These are phyloP conservation scores for Haliclona indistincta DNA, from an alignment of 37 sponge, comb jelly and placozoan genomes.

Conservation along the genomic window DNA sequence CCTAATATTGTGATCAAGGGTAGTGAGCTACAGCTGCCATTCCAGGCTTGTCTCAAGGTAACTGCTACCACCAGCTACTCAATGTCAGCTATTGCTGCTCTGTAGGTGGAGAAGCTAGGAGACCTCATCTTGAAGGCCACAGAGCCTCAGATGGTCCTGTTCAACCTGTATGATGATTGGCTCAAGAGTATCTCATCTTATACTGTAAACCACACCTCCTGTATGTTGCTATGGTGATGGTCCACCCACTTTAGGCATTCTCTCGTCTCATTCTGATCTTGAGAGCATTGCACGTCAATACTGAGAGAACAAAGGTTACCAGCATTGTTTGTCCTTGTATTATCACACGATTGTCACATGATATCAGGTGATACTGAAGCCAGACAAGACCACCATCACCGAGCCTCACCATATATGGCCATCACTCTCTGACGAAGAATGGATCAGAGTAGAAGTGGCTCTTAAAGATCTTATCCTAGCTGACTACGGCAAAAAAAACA, in stretches of 20 bases:
- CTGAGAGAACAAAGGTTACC: conserved; percentile 88
- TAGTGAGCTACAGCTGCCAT: conserved; percentile 98
- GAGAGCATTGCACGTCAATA: conserved; percentile 97
- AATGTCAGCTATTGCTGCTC: not conserved
- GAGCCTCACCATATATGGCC: conserved; percentile 99
- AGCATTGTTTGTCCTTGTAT: not conserved
- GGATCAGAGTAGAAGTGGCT: conserved; percentile 95
- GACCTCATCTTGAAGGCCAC: conserved; percentile 98
- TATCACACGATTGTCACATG: not conserved
- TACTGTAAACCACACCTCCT: conserved; percentile 55
- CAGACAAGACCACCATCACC: conserved; percentile 99
- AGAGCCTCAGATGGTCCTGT: conserved; percentile 99
- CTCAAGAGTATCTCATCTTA: conserved; percentile 99
- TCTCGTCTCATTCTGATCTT: conserved; percentile 97
- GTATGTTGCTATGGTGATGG: conserved; percentile 3
- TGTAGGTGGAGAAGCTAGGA: conserved; percentile 95
- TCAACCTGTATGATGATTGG: conserved; percentile 99
- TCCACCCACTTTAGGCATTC: conserved; percentile 71
- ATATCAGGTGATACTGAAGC: conserved; percentile 89
- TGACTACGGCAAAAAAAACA: conserved; percentile 99
- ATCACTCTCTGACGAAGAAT: conserved; percentile 92
- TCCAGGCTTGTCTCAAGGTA: conserved; percentile 98
- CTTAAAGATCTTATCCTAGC: conserved; percentile 98
- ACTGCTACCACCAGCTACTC: not conserved
- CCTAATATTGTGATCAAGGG: conserved; percentile 99